A percentile compares a stretch with the other conserved stretches of the same genome.
phyloP scores from a whole-genome alignment of 2,888 invertebrate genomes.

The Leptarthrus brevirostris region DNA sequence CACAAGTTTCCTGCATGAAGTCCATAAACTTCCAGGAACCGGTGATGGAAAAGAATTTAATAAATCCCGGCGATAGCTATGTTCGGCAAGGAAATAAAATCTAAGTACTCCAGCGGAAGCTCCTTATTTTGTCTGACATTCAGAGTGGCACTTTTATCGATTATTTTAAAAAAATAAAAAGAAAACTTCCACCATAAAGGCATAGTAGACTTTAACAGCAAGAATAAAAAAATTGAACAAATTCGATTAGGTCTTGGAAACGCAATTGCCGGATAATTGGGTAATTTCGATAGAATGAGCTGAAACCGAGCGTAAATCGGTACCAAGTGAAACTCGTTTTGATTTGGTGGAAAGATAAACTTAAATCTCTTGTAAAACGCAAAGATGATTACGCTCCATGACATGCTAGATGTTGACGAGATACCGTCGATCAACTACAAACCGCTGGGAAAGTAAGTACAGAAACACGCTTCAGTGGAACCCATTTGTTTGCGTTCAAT shows the following conservation, averaged over 20 bases:
- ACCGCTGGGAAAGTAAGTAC: slow-evolving; percentile 48
- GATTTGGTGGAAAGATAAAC: background rate
- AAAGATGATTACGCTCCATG: slow-evolving; percentile 29
- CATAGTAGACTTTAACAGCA: background rate
- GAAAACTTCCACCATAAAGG: background rate
- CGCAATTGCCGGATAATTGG: slow-evolving; percentile 2
- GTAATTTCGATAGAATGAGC: slow-evolving; percentile 1
- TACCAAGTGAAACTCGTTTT: slow-evolving; percentile 1
- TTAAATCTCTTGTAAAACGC: background rate
- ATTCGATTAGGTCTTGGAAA: slow-evolving; percentile 7
- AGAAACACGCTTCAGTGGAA: background rate
- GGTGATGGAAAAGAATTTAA: background rate
- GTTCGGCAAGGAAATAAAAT: background rate
- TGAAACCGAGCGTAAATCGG: background rate
- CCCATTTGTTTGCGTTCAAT: background rate
- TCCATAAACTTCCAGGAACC: background rate
- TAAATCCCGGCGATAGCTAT: background rate
- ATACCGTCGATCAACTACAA: slow-evolving; percentile 23
- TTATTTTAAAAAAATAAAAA: background rate
- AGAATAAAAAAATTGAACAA: slow-evolving; percentile 8
- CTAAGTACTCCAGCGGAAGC: no score
- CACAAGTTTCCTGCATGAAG: background rate
- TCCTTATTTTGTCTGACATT: no score
- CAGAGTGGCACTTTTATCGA: no score
- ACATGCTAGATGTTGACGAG: slow-evolving; percentile 21